Evolutionary conservation across 2,797 vertebrate genomes (phyloP).

Genomic region (Schizothorax lantsangensis): DNA sequence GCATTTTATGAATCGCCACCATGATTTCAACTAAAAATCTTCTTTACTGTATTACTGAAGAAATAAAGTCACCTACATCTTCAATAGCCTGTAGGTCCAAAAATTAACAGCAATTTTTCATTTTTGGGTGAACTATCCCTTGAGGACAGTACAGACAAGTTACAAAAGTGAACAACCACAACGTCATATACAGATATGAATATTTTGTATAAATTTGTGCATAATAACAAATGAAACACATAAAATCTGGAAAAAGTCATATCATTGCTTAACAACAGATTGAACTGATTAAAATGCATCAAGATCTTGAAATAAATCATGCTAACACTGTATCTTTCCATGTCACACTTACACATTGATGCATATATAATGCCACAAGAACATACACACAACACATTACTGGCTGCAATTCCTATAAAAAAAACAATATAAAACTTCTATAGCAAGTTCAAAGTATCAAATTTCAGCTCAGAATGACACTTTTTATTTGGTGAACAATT

Average conservation of each 20-base stretch:
- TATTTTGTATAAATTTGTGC: not conserved
- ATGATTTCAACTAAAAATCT: not conserved
- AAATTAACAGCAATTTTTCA: not conserved
- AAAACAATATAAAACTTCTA: not conserved
- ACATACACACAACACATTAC: not conserved
- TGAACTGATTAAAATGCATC: not conserved
- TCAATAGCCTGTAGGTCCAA: not conserved
- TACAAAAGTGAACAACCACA: not conserved
- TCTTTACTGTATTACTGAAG: not conserved
- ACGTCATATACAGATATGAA: not conserved
- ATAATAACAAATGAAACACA: not conserved
- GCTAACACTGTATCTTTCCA: not conserved
- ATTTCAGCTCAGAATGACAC: not conserved
- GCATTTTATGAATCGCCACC: not conserved
- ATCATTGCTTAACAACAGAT: not conserved
- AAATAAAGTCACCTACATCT: not conserved
- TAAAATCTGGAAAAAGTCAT: not conserved
- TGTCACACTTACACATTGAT: not conserved
- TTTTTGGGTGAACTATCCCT: not conserved
- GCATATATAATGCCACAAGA: too few relatives aligned
- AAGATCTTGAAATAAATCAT: not conserved
- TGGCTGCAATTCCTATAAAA: not conserved
- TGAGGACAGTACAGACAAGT: not conserved
- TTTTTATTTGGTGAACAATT: not conserved
- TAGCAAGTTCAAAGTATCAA: not conserved